Evolutionary conservation across 2,797 vertebrate genomes (phyloP).

Genomic region (Sebastes cheni): DNA sequence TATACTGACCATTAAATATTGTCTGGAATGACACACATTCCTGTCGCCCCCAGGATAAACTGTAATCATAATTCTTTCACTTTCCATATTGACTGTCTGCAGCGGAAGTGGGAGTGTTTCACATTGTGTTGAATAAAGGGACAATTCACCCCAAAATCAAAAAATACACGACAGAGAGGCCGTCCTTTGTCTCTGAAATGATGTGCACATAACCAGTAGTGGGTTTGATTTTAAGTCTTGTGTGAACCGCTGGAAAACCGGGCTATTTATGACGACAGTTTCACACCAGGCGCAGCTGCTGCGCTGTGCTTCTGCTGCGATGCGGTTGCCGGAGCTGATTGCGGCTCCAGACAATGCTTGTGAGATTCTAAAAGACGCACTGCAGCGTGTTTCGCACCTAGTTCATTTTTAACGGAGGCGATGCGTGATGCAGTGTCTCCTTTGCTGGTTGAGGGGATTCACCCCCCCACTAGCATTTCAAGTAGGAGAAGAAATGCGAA

Average conservation of each 20-base stretch:
- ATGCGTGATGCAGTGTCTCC: rapidly evolving
- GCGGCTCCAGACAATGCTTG: not conserved
- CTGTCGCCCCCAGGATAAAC: not conserved
- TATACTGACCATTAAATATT: not conserved
- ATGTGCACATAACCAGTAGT: too few relatives aligned
- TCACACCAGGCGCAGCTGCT: not conserved
- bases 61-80: not conserved
- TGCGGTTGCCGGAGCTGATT: not conserved
- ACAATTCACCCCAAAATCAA: not conserved
- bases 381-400: not conserved
- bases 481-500: not conserved
- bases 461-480: not conserved
- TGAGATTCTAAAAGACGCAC: not conserved
- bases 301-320: not conserved
- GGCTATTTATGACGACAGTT: not conserved
- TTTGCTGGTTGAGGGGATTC: too few relatives aligned
- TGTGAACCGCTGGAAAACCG: too few relatives aligned
- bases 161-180: not conserved
- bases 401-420: not conserved
- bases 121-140: not conserved
- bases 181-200: too few relatives aligned
- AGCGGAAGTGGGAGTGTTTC: not conserved
- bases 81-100: not conserved
- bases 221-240: too few relatives aligned
- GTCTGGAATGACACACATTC: not conserved